Percentiles rank a stretch among this genome's conserved stretches.
These are phyloP conservation scores for Phenacoccus solenopsis DNA, from an alignment of 1,140 invertebrate species.

Conservation along the genomic window DNA sequence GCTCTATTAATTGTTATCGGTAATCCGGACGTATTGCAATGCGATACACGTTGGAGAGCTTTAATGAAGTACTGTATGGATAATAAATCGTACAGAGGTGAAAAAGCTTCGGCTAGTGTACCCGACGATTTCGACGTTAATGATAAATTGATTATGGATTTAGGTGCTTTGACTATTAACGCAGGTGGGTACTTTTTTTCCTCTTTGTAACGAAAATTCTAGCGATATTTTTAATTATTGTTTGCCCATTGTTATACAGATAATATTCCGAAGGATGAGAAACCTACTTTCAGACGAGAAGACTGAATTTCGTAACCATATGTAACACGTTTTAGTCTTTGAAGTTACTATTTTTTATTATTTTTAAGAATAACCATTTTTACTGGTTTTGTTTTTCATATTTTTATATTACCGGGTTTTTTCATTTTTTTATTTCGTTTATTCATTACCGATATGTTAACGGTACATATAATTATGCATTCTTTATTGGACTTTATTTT, in stretches of 20 bases:
- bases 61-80: neutral
- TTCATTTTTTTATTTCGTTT: too few species aligned
- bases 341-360: too few species aligned
- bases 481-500: too few species aligned
- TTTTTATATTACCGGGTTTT: too few species aligned
- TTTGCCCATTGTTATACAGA: neutral
- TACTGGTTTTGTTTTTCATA: too few species aligned
- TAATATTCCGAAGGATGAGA: neutral
- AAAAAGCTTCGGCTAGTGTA: neutral
- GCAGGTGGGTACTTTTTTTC: neutral
- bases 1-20: slow-evolving; percentile 66
- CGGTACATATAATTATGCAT: too few species aligned
- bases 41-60: slow-evolving; percentile 44
- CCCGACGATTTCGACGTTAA: neutral
- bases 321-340: too few species aligned
- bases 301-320: too few species aligned
- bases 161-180: neutral
- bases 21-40: slow-evolving; percentile 50
- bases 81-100: neutral
- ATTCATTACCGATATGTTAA: too few species aligned
- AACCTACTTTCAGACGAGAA: neutral
- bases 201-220: neutral
- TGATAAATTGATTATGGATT: neutral
- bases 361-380: too few species aligned
- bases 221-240: neutral